Evolutionary conservation across 2,888 invertebrate species (phyloP), one percentile per base, ranked within the genome.

Genomic region (Tridacna crocea): DNA sequence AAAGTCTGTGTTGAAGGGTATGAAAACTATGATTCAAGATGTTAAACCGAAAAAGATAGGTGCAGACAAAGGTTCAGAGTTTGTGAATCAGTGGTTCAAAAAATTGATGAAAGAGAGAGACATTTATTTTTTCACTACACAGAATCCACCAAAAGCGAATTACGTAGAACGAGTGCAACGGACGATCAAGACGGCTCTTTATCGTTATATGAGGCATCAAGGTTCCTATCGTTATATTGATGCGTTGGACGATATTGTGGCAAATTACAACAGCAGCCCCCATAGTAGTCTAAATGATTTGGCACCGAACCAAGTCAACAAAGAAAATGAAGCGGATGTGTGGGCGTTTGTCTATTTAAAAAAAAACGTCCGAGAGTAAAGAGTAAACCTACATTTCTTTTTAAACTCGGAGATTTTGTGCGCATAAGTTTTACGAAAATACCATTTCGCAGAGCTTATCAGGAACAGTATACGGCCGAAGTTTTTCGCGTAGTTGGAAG

Each of bases 311-410:
- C 47, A 80, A 24, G 65, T 74, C 15, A 75, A 76, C 51, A 68
- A 61, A 27, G 36, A 70, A 22, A 79, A 82, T 55, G 79, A 82
- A 66, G 82, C 82, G 17, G 78, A 82, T 72, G 65, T 75, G 11
- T 82, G 82, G 83, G 83, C 79, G 24, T 72, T 46, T n/a, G 55
- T 75, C 72, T 78, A 79, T 68, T 65, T 78, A 36, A 78, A 80
- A 19, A 80, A 19, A 75, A 75, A 60, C 51, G 55, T 19, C 58
- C 48, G 10, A 72, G 58, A 47, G 17, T 51, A n/a, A 78, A 72
- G 26, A 55, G 26, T 36, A 78, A 63, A 75, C 65, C 74, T 24
- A 60, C 47, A 26, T 77, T 61, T 75, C 17, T 68, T 22, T 80
- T 70, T 46, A 73, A 73, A 60, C 22, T 73, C 0, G 79, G 77